phyloP scores from a whole-genome alignment of 1,140 invertebrate genomes.

The Pogonus chalceus region DNA sequence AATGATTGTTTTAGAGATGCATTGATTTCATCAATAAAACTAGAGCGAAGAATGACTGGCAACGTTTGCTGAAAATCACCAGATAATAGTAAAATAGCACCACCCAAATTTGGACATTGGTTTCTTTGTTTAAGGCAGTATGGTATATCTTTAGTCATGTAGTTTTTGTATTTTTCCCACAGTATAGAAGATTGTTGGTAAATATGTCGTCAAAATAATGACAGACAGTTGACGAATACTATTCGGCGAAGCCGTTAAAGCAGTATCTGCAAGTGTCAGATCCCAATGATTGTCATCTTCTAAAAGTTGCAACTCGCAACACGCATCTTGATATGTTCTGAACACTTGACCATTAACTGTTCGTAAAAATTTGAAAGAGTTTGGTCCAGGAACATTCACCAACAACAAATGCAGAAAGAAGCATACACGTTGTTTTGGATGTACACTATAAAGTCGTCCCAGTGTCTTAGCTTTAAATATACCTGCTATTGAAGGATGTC shows the following conservation, averaged over 20 bases:
- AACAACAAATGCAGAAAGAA: slow-evolving; percentile 15
- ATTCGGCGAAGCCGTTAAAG: slow-evolving; percentile 22
- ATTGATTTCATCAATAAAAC: slow-evolving; percentile 34
- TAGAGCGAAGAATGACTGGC: slow-evolving; percentile 31
- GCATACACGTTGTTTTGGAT: slow-evolving; percentile 25
- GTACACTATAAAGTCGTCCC: slow-evolving; percentile 29
- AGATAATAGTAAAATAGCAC: slow-evolving; percentile 26
- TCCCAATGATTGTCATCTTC: slow-evolving; percentile 17
- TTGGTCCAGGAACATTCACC: slow-evolving; percentile 28
- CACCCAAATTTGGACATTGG: slow-evolving; percentile 21
- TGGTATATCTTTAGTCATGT: slow-evolving; percentile 28
- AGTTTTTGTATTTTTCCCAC: slow-evolving; percentile 31
- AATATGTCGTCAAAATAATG: slow-evolving; percentile 29
- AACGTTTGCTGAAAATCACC: slow-evolving; percentile 30
- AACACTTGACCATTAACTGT: slow-evolving; percentile 27
- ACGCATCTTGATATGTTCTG: slow-evolving; percentile 12
- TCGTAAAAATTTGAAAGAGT: slow-evolving; percentile 27
- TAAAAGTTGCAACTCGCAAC: slow-evolving; percentile 14
- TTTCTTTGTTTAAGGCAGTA: slow-evolving; percentile 7
- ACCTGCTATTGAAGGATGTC: slow-evolving; percentile 19
- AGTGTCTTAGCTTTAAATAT: slow-evolving; percentile 19
- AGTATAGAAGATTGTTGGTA: slow-evolving; percentile 20
- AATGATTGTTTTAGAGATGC: slow-evolving; percentile 36
- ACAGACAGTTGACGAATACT: slow-evolving; percentile 33
- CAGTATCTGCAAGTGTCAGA: slow-evolving; percentile 18